Conservation (phyloP, 2,113 vertebrate genomes). For the Mionectes macconnelli region DNA sequence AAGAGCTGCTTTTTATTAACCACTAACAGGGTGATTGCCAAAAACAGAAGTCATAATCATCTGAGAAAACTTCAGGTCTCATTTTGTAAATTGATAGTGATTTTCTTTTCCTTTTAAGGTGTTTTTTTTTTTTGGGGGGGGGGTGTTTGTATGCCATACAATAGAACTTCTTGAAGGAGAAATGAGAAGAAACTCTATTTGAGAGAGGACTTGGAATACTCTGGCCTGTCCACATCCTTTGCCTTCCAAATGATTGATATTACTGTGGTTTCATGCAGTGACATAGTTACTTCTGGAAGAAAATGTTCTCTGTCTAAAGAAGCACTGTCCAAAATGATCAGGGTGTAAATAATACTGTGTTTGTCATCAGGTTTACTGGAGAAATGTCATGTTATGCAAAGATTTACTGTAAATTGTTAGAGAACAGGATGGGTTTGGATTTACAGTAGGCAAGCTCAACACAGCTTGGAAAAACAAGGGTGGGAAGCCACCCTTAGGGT, state of each 20-base stretch:
- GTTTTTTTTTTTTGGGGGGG: not conserved
- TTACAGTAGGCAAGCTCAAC: not conserved
- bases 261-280: not conserved
- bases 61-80: not conserved
- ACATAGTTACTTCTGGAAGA: not conserved
- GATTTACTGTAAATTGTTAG: not conserved
- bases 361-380: not conserved
- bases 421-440: not conserved
- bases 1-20: not conserved
- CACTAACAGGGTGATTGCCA: not conserved
- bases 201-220: not conserved
- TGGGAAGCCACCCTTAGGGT: not conserved
- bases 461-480: not conserved
- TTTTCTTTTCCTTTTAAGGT: not conserved
- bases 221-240: not conserved
- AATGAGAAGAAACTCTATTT: not conserved
- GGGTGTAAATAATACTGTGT: not conserved
- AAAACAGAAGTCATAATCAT: not conserved
- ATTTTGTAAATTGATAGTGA: not conserved
- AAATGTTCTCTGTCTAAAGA: not conserved
- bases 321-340: not conserved
- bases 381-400: not conserved
- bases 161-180: not conserved
- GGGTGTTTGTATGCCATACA: not conserved
- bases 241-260: conserved; percentile 15